phyloP scores from a whole-genome alignment of 2,888 invertebrate genomes.

The Ectemnius continuus region DNA sequence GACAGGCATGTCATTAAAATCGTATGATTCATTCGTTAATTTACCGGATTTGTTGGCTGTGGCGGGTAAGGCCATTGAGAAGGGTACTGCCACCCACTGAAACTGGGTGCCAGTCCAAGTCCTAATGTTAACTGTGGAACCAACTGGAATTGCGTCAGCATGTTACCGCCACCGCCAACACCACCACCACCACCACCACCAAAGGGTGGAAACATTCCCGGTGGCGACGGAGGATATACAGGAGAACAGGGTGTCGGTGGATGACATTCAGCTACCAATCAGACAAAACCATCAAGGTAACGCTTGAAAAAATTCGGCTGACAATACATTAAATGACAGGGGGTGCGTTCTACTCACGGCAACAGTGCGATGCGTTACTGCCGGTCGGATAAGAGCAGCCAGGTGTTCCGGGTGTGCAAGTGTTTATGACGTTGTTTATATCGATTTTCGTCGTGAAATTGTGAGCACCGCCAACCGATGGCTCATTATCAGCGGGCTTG shows the following conservation, averaged over 20 bases:
- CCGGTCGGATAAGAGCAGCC: neutral
- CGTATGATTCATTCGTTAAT: neutral
- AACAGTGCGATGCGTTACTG: constrained; percentile 31
- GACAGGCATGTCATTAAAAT: too few relatives aligned
- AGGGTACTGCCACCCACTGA: constrained; percentile 36
- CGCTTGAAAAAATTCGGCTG: neutral
- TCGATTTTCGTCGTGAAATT: constrained; percentile 70
- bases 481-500: neutral
- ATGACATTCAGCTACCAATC: constrained; percentile 17
- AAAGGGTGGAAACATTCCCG: neutral
- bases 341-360: constrained; percentile 22
- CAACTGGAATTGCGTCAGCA: constrained; percentile 55
- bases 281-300: neutral
- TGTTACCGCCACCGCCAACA: too few relatives aligned
- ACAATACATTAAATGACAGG: neutral
- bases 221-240: neutral
- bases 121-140: constrained; percentile 65
- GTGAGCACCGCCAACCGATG: constrained; percentile 11
- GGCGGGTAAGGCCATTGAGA: constrained; percentile 57
- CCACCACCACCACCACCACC: neutral
- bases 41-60: neutral
- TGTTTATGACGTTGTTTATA: constrained; percentile 56
- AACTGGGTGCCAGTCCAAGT: constrained; percentile 39
- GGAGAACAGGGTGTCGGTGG: constrained; percentile 19
- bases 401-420: constrained; percentile 3